These are phyloP conservation scores for Ophioderma brevispina DNA, from an alignment of 35 echinoderm and acorn worm genomes.

Conservation along the genomic window DNA sequence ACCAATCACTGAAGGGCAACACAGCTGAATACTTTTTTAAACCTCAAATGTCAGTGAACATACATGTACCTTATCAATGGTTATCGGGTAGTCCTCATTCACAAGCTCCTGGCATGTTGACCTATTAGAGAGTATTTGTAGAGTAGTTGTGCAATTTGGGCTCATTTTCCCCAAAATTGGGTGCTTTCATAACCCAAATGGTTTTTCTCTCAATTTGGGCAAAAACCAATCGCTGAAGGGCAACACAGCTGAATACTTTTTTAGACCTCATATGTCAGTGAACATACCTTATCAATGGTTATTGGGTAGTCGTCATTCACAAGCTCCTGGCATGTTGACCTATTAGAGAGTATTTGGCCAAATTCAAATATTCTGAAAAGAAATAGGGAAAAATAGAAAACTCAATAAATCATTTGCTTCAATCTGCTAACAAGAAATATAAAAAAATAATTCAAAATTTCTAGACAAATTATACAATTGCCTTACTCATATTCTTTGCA, in stretches of 20 bases:
- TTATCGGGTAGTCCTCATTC: conserved; percentile 77
- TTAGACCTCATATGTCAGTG: background rate
- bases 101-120: conserved; percentile 66
- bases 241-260: too few relatives aligned
- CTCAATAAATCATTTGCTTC: too few relatives aligned
- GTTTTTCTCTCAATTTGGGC: background rate
- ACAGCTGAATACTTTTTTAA: too few relatives aligned
- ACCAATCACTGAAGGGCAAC: too few relatives aligned
- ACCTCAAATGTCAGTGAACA: background rate
- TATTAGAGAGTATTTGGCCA: conserved; percentile 71
- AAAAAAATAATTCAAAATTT: too few relatives aligned
- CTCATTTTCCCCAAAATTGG: too few relatives aligned
- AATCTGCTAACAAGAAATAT: too few relatives aligned
- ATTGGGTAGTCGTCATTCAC: conserved; percentile 84
- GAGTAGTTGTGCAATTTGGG: too few relatives aligned
- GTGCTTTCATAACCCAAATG: background rate
- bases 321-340: conserved; percentile 63
- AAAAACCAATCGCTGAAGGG: background rate
- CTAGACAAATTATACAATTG: too few relatives aligned
- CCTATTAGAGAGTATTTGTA: conserved; percentile 79
- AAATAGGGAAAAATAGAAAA: background rate
- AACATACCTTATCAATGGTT: conserved; percentile 74
- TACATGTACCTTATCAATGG: conserved; percentile 89
- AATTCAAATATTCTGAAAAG: conserved; percentile 88
- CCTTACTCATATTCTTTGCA: too few relatives aligned